Evolutionary conservation across 2,888 invertebrate genomes (phyloP).

Genomic region (Nomada ferruginata): DNA sequence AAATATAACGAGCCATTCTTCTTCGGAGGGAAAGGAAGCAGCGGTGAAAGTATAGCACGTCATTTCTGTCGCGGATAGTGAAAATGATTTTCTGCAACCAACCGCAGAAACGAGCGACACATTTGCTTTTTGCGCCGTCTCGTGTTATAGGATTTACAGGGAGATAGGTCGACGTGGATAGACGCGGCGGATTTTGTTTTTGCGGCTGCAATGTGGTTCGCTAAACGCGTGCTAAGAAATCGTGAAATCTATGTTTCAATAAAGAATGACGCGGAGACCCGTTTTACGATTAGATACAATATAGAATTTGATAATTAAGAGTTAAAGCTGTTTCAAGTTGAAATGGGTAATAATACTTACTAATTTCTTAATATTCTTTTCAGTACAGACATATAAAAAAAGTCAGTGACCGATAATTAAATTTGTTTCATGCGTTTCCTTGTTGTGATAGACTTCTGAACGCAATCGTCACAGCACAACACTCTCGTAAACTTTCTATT

Average conservation of each 20-base stretch:
- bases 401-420: no score
- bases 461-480: no score
- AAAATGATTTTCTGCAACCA: conserved; percentile 41
- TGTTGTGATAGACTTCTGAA: no score
- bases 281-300: background rate
- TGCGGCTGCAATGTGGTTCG: conserved; percentile 11
- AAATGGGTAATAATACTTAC: no score
- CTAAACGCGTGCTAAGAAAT: conserved; percentile 29
- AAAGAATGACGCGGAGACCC: background rate
- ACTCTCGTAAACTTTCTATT: background rate
- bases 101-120: conserved; percentile 29
- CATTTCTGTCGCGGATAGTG: conserved; percentile 13
- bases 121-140: conserved; percentile 22
- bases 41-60: conserved; percentile 30
- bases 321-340: background rate
- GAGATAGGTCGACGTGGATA: conserved; percentile 27
- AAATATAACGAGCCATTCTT: conserved; percentile 22
- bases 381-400: no score
- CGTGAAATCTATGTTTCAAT: conserved; percentile 27
- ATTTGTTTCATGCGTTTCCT: no score
- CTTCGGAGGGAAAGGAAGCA: conserved; percentile 5
- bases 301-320: background rate
- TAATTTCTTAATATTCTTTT: no score
- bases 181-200: conserved; percentile 31
- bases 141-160: background rate